phyloP scores from a whole-genome alignment of 2,888 invertebrate species.

The Perizoma flavofasciatum region DNA sequence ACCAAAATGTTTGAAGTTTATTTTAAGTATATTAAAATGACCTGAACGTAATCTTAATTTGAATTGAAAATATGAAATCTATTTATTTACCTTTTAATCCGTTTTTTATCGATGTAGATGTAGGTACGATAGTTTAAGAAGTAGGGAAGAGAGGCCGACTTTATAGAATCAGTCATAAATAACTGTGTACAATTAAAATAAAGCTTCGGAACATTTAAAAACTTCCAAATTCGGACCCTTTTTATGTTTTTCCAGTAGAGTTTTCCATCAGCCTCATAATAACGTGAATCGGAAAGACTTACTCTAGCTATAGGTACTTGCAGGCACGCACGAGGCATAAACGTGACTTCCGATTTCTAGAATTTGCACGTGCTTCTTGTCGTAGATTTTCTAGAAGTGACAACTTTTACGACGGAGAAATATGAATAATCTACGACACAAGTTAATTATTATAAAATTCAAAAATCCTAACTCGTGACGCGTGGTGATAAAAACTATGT shows the following conservation, averaged over 20 bases:
- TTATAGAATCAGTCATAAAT: too few species aligned
- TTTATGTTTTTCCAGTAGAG: neutral
- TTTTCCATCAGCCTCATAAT: neutral
- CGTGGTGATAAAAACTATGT: too few species aligned
- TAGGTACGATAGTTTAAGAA: too few species aligned
- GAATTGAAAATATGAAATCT: too few species aligned
- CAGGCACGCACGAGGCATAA: slow-evolving; percentile 12
- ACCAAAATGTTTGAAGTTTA: too few species aligned
- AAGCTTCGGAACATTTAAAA: neutral
- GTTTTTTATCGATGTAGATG: too few species aligned
- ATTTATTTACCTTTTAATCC: too few species aligned
- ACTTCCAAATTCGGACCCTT: neutral
- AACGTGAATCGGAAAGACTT: slow-evolving; percentile 16
- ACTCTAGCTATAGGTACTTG: neutral
- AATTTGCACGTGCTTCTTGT: slow-evolving; percentile 13
- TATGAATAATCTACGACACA: neutral
- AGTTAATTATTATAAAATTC: too few species aligned
- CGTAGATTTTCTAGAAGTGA: slow-evolving; percentile 8
- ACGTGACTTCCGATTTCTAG: slow-evolving; percentile 4
- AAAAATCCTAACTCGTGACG: too few species aligned
- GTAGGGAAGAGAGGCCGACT: too few species aligned
- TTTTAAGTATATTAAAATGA: too few species aligned
- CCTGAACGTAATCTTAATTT: too few species aligned
- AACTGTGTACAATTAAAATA: neutral
- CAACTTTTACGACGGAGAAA: neutral